Conservation (phyloP, 2,797 vertebrate genomes). For the Pyrrhura leucotis region DNA sequence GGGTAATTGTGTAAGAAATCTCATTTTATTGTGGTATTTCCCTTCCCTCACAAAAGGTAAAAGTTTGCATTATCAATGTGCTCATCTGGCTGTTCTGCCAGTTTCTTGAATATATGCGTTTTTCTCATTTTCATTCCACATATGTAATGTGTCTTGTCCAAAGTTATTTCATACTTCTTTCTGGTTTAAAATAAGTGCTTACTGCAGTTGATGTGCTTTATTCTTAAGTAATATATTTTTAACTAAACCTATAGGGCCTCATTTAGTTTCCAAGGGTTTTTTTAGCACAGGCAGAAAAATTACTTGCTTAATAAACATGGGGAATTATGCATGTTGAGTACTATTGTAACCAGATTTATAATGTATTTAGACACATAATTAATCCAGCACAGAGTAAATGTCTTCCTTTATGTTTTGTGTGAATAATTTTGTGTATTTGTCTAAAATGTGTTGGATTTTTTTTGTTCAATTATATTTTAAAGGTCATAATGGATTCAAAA, state of each 20-base stretch:
- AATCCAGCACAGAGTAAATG: background rate
- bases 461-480: background rate
- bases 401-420: background rate
- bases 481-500: background rate
- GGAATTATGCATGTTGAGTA: background rate
- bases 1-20: background rate
- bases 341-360: background rate
- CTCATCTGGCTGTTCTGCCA: background rate
- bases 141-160: background rate
- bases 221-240: background rate
- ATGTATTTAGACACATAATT: background rate
- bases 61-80: background rate
- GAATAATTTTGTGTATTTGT: background rate
- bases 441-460: background rate
- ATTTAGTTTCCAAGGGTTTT: background rate
- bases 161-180: background rate
- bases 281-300: background rate
- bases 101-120: background rate
- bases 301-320: background rate
- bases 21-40: background rate
- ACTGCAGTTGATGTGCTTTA: background rate
- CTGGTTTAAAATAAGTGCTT: background rate
- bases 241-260: background rate
- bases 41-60: background rate
- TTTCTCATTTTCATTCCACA: constrained; percentile 1